phyloP scores from a whole-genome alignment of 1,140 invertebrate species.

The Varroa destructor region DNA sequence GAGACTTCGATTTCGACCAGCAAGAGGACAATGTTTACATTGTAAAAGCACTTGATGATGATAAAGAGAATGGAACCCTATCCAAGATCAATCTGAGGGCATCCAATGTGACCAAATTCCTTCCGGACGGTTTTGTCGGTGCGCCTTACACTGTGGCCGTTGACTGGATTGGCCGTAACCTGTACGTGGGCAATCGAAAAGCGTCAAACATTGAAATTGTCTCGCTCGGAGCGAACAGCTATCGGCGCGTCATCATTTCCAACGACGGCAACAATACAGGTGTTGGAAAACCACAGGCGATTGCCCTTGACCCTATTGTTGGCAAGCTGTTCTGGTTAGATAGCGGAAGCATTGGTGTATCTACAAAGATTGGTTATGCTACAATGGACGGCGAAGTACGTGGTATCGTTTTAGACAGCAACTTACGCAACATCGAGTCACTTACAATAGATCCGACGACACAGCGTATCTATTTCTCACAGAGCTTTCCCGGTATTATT shows the following conservation, averaged over 20 bases:
- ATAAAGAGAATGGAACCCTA: constrained; percentile 55
- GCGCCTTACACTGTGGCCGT: constrained; percentile 79
- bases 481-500: constrained; percentile 52
- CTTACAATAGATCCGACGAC: constrained; percentile 70
- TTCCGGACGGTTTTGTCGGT: constrained; percentile 65
- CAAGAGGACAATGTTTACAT: constrained; percentile 66
- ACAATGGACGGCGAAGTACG: constrained; percentile 79
- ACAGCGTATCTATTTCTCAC: constrained; percentile 72
- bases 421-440: constrained; percentile 58
- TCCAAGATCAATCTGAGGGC: constrained; percentile 68
- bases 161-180: constrained; percentile 87
- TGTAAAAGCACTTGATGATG: constrained; percentile 54
- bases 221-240: constrained; percentile 47
- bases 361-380: constrained; percentile 73
- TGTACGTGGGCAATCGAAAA: constrained; percentile 80
- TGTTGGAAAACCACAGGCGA: constrained; percentile 68
- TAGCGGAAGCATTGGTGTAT: constrained; percentile 75
- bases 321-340: constrained; percentile 93
- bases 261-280: constrained; percentile 76
- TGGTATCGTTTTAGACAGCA: constrained; percentile 48
- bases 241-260: constrained; percentile 70
- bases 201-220: constrained; percentile 86
- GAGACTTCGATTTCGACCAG: constrained; percentile 79
- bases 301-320: constrained; percentile 75
- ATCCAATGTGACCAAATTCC: constrained; percentile 70